Percentiles rank a stretch among this genome's conserved stretches.
These are phyloP conservation scores for Coreius guichenoti DNA, from an alignment of 2,797 vertebrate genomes.

Conservation along the genomic window DNA sequence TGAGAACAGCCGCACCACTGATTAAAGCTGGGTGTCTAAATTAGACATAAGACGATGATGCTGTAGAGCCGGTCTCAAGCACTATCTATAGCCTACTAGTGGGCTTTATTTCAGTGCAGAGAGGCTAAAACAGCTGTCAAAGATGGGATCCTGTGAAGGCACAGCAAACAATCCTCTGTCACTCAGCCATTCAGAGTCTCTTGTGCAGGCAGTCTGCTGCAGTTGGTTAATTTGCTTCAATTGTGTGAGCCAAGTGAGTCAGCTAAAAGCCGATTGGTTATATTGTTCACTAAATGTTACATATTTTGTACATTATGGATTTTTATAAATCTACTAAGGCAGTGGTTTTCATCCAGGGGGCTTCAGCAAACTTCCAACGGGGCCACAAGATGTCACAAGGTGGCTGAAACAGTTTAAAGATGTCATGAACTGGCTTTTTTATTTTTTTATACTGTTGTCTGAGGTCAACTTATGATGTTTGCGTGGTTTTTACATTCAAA, in stretches of 20 bases:
- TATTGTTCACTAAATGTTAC: constrained; percentile 5
- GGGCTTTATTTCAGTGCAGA: not conserved
- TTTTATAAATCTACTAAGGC: constrained; percentile 23
- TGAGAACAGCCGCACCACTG: constrained; percentile 51
- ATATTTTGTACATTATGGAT: not conserved
- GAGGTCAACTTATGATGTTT: no score
- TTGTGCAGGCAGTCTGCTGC: constrained; percentile 57
- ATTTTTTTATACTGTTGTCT: no score
- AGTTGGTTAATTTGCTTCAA: constrained; percentile 37
- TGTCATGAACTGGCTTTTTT: no score
- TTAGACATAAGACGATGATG: constrained; percentile 29
- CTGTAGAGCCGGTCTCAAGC: not conserved
- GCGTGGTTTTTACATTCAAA: no score
- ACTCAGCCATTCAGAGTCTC: constrained; percentile 58
- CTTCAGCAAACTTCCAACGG: not conserved
- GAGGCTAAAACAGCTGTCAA: constrained; percentile 60
- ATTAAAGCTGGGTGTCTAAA: constrained; percentile 37
- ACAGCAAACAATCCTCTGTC: constrained; percentile 64
- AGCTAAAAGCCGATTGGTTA: not conserved
- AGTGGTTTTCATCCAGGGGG: not conserved
- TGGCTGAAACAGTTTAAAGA: no score
- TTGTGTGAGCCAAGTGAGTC: not conserved
- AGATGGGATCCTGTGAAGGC: constrained; percentile 38
- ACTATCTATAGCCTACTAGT: not conserved
- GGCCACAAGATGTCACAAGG: not conserved